A percentile compares a stretch with the other conserved stretches of the same genome.
phyloP scores from a whole-genome alignment of 2,113 vertebrate genomes.

The Varanus salvator region DNA sequence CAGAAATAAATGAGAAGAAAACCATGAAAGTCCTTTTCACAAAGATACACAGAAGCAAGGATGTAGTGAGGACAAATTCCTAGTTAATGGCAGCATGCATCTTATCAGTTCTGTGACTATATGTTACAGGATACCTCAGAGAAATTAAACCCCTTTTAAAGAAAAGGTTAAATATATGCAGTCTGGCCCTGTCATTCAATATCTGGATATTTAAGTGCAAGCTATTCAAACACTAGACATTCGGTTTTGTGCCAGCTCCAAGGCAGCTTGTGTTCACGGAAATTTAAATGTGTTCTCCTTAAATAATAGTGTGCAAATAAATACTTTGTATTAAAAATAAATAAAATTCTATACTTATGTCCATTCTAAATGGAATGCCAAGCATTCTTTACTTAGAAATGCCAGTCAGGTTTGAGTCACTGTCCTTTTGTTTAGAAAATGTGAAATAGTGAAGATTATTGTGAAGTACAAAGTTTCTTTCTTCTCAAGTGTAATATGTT shows the following conservation, averaged over 20 bases:
- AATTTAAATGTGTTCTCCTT: neutral
- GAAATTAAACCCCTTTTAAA: neutral
- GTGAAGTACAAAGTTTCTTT: neutral
- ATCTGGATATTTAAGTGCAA: neutral
- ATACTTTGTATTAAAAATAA: neutral
- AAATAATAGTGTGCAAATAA: neutral
- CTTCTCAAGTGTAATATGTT: neutral
- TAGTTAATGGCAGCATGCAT: neutral
- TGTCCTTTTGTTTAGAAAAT: neutral
- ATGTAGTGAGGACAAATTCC: neutral
- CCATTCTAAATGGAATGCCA: neutral
- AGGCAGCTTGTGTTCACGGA: neutral
- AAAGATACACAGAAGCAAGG: neutral
- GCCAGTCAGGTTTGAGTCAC: neutral
- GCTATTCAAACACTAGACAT: neutral
- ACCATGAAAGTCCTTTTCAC: neutral
- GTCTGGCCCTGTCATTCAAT: neutral
- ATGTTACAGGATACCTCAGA: neutral
- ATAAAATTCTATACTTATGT: neutral
- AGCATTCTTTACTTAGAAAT: neutral
- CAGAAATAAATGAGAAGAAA: neutral
- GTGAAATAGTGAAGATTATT: neutral
- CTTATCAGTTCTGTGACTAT: neutral
- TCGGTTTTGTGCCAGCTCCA: neutral
- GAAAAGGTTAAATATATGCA: neutral